Evolutionary conservation across 2,888 invertebrate species (phyloP), one percentile per base, ranked within the genome.

Genomic region (Rhogogaster chlorosoma): DNA sequence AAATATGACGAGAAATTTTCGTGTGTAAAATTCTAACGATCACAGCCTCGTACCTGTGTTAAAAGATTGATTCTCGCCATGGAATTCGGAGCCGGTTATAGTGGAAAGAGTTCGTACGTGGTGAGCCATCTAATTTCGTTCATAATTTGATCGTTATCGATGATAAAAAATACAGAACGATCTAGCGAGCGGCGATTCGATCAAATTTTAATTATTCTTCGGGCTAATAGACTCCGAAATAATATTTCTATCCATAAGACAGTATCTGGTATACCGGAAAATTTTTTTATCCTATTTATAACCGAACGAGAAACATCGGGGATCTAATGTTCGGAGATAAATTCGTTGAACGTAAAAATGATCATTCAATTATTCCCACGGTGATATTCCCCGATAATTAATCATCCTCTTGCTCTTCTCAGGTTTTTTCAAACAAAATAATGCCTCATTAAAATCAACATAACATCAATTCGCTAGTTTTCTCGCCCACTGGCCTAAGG

Each of bases 101-200:
- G 71, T 77, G 77, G 53, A 49, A 73, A 73, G 42, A 73, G 38
- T 73, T 42, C 10, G 73, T 73, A 73, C 29, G 42, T 29, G 42
- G 38, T 38, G 53, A n/a, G n/a, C 15, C 29, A 77, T 12, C 49
- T 77, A 18, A 53, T 77, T 53, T 77, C 32, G 77, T 77, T 32
- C 15, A 53, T 77, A 77, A 77, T 77, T 77, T 77, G 49, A 77
- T 77, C 49, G 53, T 77, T 77, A 77, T 77, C 77, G 29, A 49
- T 45, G 18, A n/a, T 53, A 49, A 77, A n/a, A 53, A 77, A 73
- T 22, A 53, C 49, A 77, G 26, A 49, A 29, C 29, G 32, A 29
- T 77, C 26, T 49, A 42, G 38, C 42, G 38, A n/a, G 18, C 38
- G 71, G 53, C 18, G 77, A 77, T 77, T 32, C 49, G 45, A 77